Percentiles rank a stretch among this genome's conserved stretches.
Evolutionary conservation across 2,113 vertebrate genomes (phyloP).

Genomic region (Pelecanus crispus): DNA sequence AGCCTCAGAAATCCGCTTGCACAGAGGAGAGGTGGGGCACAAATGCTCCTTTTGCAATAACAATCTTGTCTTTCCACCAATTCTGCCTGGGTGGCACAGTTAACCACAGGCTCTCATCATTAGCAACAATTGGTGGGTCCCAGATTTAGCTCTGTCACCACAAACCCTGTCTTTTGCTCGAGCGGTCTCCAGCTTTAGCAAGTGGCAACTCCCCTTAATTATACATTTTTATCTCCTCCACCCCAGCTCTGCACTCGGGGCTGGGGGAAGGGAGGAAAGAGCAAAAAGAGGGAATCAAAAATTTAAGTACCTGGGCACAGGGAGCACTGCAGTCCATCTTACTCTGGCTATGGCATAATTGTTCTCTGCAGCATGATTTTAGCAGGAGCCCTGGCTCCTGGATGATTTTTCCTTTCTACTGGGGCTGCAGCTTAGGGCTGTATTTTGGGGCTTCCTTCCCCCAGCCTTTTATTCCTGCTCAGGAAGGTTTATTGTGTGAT

Average conservation of each 20-base stretch:
- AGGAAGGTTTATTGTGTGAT: not conserved
- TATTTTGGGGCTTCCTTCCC: not conserved
- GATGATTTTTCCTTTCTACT: not conserved
- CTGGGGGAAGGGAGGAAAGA: not conserved
- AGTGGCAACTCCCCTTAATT: constrained; percentile 66
- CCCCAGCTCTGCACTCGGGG: not conserved
- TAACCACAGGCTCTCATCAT: constrained; percentile 42
- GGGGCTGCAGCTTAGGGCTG: not conserved
- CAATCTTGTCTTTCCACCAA: not conserved
- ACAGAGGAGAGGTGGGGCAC: not conserved
- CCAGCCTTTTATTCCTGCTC: not conserved
- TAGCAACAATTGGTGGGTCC: constrained; percentile 52
- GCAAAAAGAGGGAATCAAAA: not conserved
- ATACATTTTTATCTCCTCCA: constrained; percentile 45
- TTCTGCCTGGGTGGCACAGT: constrained; percentile 55
- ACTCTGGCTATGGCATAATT: not conserved
- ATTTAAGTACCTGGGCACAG: not conserved
- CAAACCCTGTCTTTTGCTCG: constrained; percentile 51
- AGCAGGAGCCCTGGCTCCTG: not conserved
- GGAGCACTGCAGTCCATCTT: not conserved
- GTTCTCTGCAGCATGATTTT: not conserved
- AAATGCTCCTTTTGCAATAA: not conserved
- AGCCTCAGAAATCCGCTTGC: not conserved
- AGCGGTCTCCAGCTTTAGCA: constrained; percentile 48
- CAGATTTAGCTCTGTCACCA: constrained; percentile 61